These are phyloP conservation scores for Acrossocheilus wenchowensis DNA, from an alignment of 2,797 vertebrate genomes.

Conservation along the genomic window DNA sequence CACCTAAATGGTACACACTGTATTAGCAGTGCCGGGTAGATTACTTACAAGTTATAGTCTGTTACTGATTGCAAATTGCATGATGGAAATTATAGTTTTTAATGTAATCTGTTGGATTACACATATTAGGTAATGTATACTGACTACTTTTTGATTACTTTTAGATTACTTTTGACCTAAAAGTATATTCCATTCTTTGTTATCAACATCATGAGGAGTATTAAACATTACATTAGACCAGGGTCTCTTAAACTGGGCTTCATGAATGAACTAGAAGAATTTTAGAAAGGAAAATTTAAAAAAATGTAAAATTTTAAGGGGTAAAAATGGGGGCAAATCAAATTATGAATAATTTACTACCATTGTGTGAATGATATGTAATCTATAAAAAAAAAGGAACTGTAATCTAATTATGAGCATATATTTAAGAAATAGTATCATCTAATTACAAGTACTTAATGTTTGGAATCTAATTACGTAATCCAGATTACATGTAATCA, in stretches of 20 bases:
- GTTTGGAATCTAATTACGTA: neutral
- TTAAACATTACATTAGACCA: too few species aligned
- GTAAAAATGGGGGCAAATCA: neutral
- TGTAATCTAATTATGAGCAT: too few species aligned
- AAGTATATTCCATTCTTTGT: neutral
- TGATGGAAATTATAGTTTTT: neutral
- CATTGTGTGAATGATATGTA: too few species aligned
- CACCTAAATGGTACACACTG: neutral
- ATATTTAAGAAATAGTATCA: neutral
- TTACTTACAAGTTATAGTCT: too few species aligned
- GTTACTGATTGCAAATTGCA: too few species aligned
- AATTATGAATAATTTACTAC: too few species aligned
- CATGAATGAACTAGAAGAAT: too few species aligned
- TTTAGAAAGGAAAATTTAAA: neutral
- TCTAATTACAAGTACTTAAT: neutral
- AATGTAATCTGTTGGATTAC: neutral
- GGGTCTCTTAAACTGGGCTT: too few species aligned
- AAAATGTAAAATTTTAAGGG: too few species aligned
- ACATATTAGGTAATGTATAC: neutral
- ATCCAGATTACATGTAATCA: neutral
- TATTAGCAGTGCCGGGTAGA: neutral
- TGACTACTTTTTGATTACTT: neutral
- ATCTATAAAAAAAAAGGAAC: too few species aligned
- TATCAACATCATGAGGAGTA: neutral
- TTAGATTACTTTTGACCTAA: neutral